A percentile compares a stretch with the other conserved stretches of the same genome.
phyloP scores from a whole-genome alignment of 2,113 vertebrate genomes.

The Passer domesticus region DNA sequence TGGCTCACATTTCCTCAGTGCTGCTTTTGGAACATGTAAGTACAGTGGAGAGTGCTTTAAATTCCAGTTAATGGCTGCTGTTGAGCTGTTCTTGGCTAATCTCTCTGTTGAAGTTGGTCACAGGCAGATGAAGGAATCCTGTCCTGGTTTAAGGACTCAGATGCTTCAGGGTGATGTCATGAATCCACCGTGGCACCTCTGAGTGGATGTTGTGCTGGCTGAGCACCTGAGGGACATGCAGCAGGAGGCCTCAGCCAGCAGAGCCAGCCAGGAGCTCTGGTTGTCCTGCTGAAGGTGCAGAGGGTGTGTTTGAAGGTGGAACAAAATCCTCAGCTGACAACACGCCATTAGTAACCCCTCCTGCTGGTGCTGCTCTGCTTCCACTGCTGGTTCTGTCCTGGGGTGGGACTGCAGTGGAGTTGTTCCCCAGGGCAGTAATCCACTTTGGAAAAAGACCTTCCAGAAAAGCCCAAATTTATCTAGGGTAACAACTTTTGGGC shows the following conservation, averaged over 20 bases:
- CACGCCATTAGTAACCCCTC: neutral
- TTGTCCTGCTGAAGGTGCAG: neutral
- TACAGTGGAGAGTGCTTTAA: neutral
- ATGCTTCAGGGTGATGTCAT: neutral
- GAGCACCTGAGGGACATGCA: neutral
- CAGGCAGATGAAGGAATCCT: neutral
- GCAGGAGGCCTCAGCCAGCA: neutral
- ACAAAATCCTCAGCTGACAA: neutral
- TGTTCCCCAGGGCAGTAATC: neutral
- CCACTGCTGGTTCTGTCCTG: neutral
- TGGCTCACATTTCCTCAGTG: neutral
- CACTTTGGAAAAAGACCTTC: neutral
- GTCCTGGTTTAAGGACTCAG: neutral
- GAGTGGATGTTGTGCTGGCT: neutral
- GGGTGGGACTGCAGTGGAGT: neutral
- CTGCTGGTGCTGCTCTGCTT: neutral
- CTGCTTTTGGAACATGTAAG: neutral
- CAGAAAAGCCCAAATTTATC: neutral
- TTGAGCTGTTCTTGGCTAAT: constrained; percentile 15
- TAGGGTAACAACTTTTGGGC: neutral
- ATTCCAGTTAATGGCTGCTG: neutral
- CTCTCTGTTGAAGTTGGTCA: neutral
- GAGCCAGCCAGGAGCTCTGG: neutral
- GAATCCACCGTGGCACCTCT: neutral
- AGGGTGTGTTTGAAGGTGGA: neutral